Evolutionary conservation across 1,140 invertebrate genomes (phyloP).

Genomic region (Archegozetes longisetosus): DNA sequence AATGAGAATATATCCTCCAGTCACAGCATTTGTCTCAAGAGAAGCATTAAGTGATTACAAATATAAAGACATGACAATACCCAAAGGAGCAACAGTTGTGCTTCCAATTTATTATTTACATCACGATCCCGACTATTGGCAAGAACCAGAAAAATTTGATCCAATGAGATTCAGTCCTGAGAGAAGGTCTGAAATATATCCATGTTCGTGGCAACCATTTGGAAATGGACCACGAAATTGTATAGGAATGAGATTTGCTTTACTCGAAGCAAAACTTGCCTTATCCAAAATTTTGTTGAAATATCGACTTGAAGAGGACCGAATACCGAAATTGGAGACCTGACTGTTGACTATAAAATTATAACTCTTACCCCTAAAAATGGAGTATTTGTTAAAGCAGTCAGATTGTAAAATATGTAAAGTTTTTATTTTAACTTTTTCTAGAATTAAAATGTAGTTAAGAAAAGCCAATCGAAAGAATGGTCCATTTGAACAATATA

Average conservation of each 20-base stretch:
- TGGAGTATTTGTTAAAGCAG: slow-evolving; percentile 22
- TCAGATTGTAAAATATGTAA: slow-evolving; percentile 1
- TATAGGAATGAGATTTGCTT: slow-evolving; percentile 27
- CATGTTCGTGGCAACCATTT: slow-evolving; percentile 13
- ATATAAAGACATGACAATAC: slow-evolving; percentile 30
- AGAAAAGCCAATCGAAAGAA: too few species aligned
- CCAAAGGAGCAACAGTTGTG: slow-evolving; percentile 24
- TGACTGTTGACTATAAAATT: slow-evolving; percentile 10
- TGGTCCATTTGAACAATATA: too few species aligned
- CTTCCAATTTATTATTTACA: slow-evolving; percentile 29
- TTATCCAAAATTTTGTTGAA: slow-evolving; percentile 15
- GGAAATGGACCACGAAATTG: slow-evolving; percentile 11
- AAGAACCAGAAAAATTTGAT: slow-evolving; percentile 30
- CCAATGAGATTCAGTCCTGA: slow-evolving; percentile 27
- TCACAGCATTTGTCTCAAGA: slow-evolving; percentile 26
- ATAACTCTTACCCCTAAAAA: slow-evolving; percentile 23
- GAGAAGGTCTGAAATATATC: slow-evolving; percentile 1
- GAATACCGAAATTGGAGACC: slow-evolving; percentile 3
- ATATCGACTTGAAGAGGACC: slow-evolving; percentile 12
- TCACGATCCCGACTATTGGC: slow-evolving; percentile 29
- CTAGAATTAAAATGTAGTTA: too few species aligned
- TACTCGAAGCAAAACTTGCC: slow-evolving; percentile 17
- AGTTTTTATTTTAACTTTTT: too few species aligned
- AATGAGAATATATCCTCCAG: slow-evolving; percentile 29
- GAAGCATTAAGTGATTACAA: slow-evolving; percentile 16